Conservation (phyloP, 1,140 invertebrate species). For the Drosophila seguyi region DNA sequence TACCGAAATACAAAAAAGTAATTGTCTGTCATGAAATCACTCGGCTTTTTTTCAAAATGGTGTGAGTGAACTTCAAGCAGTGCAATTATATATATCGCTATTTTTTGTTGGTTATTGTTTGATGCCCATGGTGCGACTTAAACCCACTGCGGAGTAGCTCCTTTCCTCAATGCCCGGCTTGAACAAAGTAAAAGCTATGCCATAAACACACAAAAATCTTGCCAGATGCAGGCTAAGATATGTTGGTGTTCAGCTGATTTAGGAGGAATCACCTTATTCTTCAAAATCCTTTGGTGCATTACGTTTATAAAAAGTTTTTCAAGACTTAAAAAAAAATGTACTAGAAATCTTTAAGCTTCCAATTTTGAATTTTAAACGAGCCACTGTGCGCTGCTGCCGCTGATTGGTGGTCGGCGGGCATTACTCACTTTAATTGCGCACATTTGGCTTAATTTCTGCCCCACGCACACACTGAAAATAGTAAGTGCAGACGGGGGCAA, state of each 20-base stretch:
- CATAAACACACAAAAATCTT: background rate
- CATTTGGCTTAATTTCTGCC: constrained; percentile 77
- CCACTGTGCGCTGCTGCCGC: constrained; percentile 24
- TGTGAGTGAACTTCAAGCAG: constrained; percentile 48
- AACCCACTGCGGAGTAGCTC: constrained; percentile 6
- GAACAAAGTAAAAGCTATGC: background rate
- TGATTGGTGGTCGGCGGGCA: constrained; percentile 57
- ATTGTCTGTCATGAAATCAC: constrained; percentile 42
- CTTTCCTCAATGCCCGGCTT: background rate
- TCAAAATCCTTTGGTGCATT: background rate
- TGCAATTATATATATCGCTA: constrained; percentile 65
- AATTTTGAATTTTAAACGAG: background rate
- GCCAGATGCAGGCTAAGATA: too few species aligned
- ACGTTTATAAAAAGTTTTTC: background rate
- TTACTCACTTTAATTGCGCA: constrained; percentile 81
- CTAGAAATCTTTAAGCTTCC: background rate
- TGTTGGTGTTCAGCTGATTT: background rate
- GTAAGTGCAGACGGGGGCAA: constrained; percentile 43
- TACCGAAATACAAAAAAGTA: constrained; percentile 35
- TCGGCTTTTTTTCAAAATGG: background rate
- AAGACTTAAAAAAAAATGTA: background rate
- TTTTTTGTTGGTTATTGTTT: constrained; percentile 67
- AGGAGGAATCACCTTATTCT: background rate
- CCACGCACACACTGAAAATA: constrained; percentile 48
- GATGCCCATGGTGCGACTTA: constrained; percentile 65